Base-by-base conservation (phyloP, 2,113 vertebrate genomes). In the Numenius arquata region DNA sequence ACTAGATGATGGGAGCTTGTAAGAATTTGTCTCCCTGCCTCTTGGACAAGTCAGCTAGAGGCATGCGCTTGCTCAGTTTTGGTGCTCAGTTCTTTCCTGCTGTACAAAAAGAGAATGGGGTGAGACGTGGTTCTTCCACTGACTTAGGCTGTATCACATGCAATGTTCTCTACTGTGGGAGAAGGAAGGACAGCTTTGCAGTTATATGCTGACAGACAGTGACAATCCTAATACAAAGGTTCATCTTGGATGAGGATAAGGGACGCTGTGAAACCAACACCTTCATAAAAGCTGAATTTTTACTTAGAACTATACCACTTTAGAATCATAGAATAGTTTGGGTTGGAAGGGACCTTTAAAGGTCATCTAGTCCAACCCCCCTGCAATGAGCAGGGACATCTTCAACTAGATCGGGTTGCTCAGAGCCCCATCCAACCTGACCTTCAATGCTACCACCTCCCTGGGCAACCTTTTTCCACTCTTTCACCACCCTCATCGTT, bases 151-250 rank as follows among this genome's bases (percentile, higher is more conserved):
- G 29, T 47, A 14, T 73, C 48, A 19, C 15, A 53, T 56, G 26
- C 48, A 70, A 6, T 7, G 34, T 26, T 15, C 32, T 83, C 27
- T 70, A 0, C 59, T 36, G 0, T 38, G n/a, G 45, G n/a, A 74
- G 55, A 56, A 63, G 63, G 34, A 92, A 45, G 34, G 22, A 41
- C 40, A 62, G 12, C 32, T 65, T 77, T 76, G 68, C 40, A 62
- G n/a, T 53, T 27, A 9, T n/a, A 21, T 16, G 19, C 40, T 6
- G 7, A 66, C 15, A 58, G 63, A 63, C 65, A 82, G 38, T 41
- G 40, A 6, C 1, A 2, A 30, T 4, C 2, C 7, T 62, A 34
- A 30, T n/a, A 16, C 30, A 61, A 47, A 80, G 14, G 32, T 7
- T 74, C 32, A 53, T 53, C 52, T 83, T 47, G 62, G n/a, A 23